Evolutionary conservation across 1,140 invertebrate species (phyloP).

Genomic region (Diprion similis): DNA sequence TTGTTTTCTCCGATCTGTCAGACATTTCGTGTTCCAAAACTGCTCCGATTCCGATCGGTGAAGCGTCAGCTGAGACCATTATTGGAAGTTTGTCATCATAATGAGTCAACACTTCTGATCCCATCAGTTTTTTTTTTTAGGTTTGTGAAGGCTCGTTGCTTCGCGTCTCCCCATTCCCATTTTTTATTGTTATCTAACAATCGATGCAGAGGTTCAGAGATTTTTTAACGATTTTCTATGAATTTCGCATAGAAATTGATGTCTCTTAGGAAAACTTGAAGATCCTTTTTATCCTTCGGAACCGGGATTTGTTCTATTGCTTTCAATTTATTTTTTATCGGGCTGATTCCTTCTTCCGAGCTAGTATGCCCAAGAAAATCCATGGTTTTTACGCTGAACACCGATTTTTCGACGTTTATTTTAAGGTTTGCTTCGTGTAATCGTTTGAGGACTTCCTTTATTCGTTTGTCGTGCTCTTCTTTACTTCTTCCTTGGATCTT

Average conservation of each 20-base stretch:
- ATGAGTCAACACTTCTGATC: conserved; percentile 34
- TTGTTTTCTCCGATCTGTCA: conserved; percentile 39
- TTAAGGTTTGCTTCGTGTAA: conserved; percentile 39
- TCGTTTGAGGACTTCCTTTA: conserved; percentile 14
- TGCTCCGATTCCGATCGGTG: conserved; percentile 42
- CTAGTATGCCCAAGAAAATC: conserved; percentile 48
- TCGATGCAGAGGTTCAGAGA: conserved; percentile 36
- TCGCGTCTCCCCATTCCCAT: conserved; percentile 41
- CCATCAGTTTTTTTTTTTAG: conserved; percentile 33
- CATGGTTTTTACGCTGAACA: conserved; percentile 40
- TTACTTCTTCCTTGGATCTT: conserved; percentile 36
- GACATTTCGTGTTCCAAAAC: conserved; percentile 44
- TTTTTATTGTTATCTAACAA: conserved; percentile 32
- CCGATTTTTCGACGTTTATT: conserved; percentile 46
- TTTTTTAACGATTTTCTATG: conserved; percentile 42
- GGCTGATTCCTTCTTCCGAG: conserved; percentile 42
- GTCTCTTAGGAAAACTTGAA: conserved; percentile 53
- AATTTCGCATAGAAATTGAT: conserved; percentile 51
- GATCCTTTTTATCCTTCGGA: conserved; percentile 46
- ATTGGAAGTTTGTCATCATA: conserved; percentile 40
- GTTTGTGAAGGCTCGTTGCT: conserved; percentile 41
- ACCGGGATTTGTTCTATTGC: conserved; percentile 47
- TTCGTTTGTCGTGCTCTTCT: conserved; percentile 29
- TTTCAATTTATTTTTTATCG: conserved; percentile 40
- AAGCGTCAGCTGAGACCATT: conserved; percentile 44